A percentile compares a stretch with the other conserved stretches of the same genome.
Conservation (phyloP, 2,797 vertebrate species). For the Liparis tanakae region DNA sequence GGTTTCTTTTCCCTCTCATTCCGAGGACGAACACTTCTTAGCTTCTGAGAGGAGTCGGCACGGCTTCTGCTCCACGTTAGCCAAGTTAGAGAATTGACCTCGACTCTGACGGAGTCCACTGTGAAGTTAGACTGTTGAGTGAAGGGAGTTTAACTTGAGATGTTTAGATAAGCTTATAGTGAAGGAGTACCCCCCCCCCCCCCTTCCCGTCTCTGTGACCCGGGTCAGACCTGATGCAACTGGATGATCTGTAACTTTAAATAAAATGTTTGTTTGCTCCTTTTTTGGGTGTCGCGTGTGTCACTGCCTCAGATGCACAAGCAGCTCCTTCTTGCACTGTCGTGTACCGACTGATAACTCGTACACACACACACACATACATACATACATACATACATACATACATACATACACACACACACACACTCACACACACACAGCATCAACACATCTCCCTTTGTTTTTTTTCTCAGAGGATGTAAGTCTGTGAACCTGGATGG, state of each 20-base stretch:
- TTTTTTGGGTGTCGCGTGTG: conserved; percentile 8
- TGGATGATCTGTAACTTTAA: conserved; percentile 80
- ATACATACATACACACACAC: too few species aligned
- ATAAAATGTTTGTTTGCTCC: conserved; percentile 71
- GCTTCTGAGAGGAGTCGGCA: not conserved
- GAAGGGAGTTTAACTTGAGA: conserved; percentile 56
- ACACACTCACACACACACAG: too few species aligned
- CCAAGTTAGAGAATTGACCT: conserved; percentile 37
- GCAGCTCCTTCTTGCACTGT: not conserved
- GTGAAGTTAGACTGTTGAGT: conserved; percentile 55
- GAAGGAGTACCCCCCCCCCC: conserved; percentile 56
- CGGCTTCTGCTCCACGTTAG: conserved; percentile 36
- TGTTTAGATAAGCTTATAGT: conserved; percentile 52
- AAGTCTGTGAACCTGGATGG: not conserved
- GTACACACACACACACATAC: too few species aligned
- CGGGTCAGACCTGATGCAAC: conserved; percentile 76
- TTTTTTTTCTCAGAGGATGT: conserved; percentile 24
- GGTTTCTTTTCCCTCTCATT: not conserved
- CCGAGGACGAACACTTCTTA: not conserved
- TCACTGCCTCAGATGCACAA: not conserved
- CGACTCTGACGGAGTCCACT: conserved; percentile 58
- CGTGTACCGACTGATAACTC: not conserved
- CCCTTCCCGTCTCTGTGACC: conserved; percentile 62
- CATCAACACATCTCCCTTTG: not conserved
- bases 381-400: too few species aligned